These are phyloP conservation scores for Parus major DNA, from an alignment of 2,113 vertebrate species.

Conservation along the genomic window DNA sequence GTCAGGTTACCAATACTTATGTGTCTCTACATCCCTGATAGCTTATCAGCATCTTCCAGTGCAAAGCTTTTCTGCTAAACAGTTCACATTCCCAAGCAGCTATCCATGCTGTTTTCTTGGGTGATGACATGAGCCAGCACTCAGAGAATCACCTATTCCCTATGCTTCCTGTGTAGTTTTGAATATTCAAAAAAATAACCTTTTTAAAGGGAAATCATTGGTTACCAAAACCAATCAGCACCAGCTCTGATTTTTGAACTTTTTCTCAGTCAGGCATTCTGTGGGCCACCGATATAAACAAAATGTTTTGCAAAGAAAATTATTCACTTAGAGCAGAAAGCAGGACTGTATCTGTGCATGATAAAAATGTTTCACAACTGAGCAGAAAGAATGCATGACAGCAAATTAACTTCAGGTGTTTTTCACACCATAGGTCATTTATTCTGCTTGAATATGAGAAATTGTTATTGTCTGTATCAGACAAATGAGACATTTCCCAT, in stretches of 20 bases:
- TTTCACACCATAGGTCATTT: background rate
- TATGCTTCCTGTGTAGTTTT: background rate
- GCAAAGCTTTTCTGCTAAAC: background rate
- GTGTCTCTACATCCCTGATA: background rate
- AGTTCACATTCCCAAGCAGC: background rate
- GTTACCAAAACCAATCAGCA: background rate
- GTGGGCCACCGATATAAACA: background rate
- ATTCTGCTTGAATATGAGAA: background rate
- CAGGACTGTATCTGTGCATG: background rate
- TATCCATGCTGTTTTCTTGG: background rate
- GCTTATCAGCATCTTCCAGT: background rate
- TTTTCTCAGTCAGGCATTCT: background rate
- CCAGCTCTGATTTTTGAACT: background rate
- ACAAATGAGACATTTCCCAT: background rate
- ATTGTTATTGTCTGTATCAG: background rate
- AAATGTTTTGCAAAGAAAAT: background rate
- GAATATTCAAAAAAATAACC: background rate
- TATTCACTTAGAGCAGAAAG: background rate
- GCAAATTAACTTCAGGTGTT: background rate
- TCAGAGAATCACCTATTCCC: background rate
- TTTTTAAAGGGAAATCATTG: background rate
- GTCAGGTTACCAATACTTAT: background rate
- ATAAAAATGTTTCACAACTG: background rate
- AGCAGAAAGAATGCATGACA: background rate
- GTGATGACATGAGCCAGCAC: background rate